These are phyloP conservation scores for Eurystomus glaucurus DNA, from an alignment of 2,797 vertebrate genomes.

Conservation along the genomic window DNA sequence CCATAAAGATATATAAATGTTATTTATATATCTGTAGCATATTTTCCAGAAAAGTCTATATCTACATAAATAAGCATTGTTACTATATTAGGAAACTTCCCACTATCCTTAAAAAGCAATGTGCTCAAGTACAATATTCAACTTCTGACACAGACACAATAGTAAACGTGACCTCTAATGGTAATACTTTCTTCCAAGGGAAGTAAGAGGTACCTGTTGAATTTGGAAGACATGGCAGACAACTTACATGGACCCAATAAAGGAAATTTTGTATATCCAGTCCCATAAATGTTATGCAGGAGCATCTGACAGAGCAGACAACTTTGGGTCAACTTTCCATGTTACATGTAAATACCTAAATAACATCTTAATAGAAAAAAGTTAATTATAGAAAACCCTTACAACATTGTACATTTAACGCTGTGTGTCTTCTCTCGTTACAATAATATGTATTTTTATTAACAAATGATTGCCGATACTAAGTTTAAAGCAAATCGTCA, in stretches of 20 bases:
- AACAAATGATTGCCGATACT: slow-evolving; percentile 42
- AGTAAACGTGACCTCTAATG: slow-evolving; percentile 20
- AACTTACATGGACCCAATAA: neutral
- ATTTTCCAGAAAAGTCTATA: slow-evolving; percentile 35
- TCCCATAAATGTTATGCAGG: neutral
- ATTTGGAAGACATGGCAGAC: slow-evolving; percentile 54
- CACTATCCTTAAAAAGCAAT: slow-evolving; percentile 47
- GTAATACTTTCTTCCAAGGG: slow-evolving; percentile 43
- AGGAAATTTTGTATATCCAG: neutral
- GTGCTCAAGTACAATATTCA: slow-evolving; percentile 63
- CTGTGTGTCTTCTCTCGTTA: neutral
- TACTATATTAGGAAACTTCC: slow-evolving; percentile 32
- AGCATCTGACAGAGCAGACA: slow-evolving; percentile 56
- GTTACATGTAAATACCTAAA: slow-evolving; percentile 44
- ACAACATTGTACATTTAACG: slow-evolving; percentile 40
- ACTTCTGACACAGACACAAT: slow-evolving; percentile 66
- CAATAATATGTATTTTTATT: slow-evolving; percentile 13
- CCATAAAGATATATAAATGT: slow-evolving; percentile 34
- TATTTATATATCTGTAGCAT: slow-evolving; percentile 39
- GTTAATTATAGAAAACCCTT: slow-evolving; percentile 33
- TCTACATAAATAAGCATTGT: slow-evolving; percentile 42
- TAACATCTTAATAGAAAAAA: slow-evolving; percentile 15
- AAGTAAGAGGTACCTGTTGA: slow-evolving; percentile 58
- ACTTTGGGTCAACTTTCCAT: slow-evolving; percentile 11
- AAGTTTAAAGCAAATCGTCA: slow-evolving; percentile 52